Percentiles rank a stretch among this genome's conserved stretches.
phyloP scores from a whole-genome alignment of 2,797 vertebrate species.

The Enteromius unitaeniatus region DNA sequence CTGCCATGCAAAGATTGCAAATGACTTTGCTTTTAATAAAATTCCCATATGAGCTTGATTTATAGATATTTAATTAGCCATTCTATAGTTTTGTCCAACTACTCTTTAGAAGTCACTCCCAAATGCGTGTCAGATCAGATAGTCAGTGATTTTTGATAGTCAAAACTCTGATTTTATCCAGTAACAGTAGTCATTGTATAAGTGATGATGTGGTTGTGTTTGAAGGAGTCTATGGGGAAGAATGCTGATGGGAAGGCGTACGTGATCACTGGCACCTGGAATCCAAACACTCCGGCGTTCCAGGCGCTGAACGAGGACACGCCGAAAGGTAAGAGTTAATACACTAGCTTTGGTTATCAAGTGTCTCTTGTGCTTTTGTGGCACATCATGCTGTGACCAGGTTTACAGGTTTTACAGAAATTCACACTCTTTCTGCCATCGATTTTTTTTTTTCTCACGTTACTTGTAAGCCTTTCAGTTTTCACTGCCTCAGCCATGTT shows the following conservation, averaged over 20 bases:
- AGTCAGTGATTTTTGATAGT: background rate
- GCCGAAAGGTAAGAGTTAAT: slow-evolving; percentile 87
- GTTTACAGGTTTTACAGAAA: background rate
- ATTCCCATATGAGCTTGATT: background rate
- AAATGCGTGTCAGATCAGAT: background rate
- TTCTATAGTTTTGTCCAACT: background rate
- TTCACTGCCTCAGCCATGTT: background rate
- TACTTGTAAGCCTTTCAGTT: background rate
- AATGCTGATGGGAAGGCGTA: slow-evolving; percentile 92
- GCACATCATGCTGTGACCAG: background rate
- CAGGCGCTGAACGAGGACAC: slow-evolving; percentile 94
- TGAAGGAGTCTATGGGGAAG: slow-evolving; percentile 97
- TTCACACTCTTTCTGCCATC: background rate
- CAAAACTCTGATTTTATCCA: background rate
- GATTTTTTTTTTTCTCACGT: background rate
- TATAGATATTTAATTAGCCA: slow-evolving; percentile 10
- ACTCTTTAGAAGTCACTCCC: background rate
- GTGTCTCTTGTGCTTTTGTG: background rate
- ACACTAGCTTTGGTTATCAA: too few species aligned
- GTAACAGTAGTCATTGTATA: background rate
- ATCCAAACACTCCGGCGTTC: slow-evolving; percentile 89
- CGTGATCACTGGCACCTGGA: slow-evolving; percentile 94
- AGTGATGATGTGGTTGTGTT: background rate
- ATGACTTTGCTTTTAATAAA: slow-evolving; percentile 2
- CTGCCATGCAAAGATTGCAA: background rate